Evolutionary conservation across 2,797 vertebrate species (phyloP).

Genomic region (Alca torda): DNA sequence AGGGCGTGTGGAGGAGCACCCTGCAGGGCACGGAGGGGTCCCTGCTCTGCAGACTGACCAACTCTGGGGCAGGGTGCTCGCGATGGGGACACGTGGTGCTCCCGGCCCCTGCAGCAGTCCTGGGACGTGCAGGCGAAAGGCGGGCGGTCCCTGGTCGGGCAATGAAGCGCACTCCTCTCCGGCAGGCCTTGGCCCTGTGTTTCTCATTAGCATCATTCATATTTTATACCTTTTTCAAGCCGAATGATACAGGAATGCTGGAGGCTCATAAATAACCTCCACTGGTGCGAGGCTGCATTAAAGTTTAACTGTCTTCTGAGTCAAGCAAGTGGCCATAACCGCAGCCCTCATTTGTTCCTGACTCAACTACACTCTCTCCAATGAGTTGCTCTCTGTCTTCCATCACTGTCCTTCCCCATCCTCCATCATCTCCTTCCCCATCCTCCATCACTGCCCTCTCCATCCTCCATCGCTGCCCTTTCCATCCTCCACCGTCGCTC

Average conservation of each 20-base stretch:
- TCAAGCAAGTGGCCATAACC: neutral
- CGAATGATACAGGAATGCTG: constrained; percentile 23
- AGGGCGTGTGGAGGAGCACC: neutral
- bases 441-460: neutral
- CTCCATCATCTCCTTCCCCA: neutral
- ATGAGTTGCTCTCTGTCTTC: neutral
- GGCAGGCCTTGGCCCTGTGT: neutral
- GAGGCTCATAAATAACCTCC: constrained; percentile 33
- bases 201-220: neutral
- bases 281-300: neutral
- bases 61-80: neutral
- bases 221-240: constrained; percentile 34
- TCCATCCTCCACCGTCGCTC: too few species aligned
- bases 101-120: neutral
- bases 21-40: accelerated
- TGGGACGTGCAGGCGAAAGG: accelerated
- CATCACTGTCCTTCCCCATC: neutral
- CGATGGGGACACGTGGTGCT: accelerated
- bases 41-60: neutral
- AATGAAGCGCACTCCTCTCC: neutral
- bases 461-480: too few species aligned
- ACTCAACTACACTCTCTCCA: neutral
- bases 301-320: neutral
- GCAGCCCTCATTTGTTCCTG: neutral
- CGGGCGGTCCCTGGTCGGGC: accelerated